A percentile compares a stretch with the other conserved stretches of the same genome.
Conservation (phyloP, 2,113 vertebrate genomes). For the Delphinus delphis region DNA sequence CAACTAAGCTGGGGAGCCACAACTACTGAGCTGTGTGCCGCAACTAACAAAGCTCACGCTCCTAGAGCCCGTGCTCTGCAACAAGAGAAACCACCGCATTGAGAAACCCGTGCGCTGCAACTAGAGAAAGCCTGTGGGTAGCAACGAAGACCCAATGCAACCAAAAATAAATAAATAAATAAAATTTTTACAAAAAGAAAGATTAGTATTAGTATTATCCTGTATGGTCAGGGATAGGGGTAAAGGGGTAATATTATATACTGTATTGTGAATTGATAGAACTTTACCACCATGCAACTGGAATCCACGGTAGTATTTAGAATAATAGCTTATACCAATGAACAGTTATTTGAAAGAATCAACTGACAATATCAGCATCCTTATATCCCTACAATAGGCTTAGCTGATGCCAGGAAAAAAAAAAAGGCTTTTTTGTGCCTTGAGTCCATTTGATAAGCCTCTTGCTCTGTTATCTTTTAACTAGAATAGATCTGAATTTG, state of each 20-base stretch:
- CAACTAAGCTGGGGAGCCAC: no score
- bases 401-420: not conserved
- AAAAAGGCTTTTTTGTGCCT: not conserved
- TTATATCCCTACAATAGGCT: not conserved
- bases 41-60: no score
- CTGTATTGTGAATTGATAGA: not conserved
- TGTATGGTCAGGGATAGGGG: not conserved
- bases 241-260: not conserved
- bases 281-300: not conserved
- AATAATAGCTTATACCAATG: not conserved
- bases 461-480: not conserved
- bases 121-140: no score
- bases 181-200: no score
- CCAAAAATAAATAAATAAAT: no score
- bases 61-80: no score
- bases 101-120: no score
- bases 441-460: not conserved
- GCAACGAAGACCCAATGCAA: no score
- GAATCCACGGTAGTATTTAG: not conserved
- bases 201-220: not conserved
- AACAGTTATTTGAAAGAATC: not conserved
- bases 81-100: no score
- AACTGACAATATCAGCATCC: not conserved
- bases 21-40: no score
- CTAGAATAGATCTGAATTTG: not conserved